Evolutionary conservation across 92 coral and sea anemone genomes (phyloP).

Genomic region (Virgularia gustaviana): DNA sequence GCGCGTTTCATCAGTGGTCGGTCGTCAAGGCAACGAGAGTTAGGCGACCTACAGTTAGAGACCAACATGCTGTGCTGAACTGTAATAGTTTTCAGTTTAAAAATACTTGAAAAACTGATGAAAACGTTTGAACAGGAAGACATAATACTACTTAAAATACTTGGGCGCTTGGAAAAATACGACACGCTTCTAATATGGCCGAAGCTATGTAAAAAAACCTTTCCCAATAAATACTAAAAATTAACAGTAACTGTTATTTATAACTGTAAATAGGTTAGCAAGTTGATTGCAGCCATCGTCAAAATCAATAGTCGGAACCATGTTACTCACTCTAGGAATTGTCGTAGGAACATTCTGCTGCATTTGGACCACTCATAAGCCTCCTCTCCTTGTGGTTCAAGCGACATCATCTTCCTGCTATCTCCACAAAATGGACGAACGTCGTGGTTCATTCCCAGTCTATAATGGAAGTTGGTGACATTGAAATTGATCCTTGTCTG

Average conservation of each 20-base stretch:
- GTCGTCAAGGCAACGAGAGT: conserved; percentile 89
- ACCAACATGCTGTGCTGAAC: too few species aligned
- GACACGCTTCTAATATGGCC: too few species aligned
- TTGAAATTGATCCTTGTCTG: not conserved
- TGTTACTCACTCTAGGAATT: conserved; percentile 68
- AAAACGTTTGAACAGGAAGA: not conserved
- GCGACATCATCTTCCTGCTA: conserved; percentile 82
- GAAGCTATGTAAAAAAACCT: too few species aligned
- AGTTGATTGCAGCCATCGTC: too few species aligned
- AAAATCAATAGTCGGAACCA: not conserved
- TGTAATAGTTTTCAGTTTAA: too few species aligned
- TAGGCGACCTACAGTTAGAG: conserved; percentile 70
- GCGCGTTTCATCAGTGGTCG: conserved; percentile 73
- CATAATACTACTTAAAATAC: too few species aligned
- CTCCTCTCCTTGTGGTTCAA: conserved; percentile 69
- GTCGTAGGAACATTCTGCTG: conserved; percentile 81
- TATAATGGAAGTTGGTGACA: conserved; percentile 7
- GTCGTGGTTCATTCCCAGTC: conserved; percentile 98
- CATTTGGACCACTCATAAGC: conserved; percentile 90
- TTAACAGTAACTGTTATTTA: not conserved
- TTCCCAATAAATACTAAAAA: too few species aligned
- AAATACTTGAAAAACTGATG: too few species aligned
- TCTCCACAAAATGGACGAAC: conserved; percentile 62
- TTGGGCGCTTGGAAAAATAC: not conserved
- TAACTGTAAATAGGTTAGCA: not conserved